Evolutionary conservation across 2,113 vertebrate species (phyloP).

Genomic region (Illadopsis cleaveri): DNA sequence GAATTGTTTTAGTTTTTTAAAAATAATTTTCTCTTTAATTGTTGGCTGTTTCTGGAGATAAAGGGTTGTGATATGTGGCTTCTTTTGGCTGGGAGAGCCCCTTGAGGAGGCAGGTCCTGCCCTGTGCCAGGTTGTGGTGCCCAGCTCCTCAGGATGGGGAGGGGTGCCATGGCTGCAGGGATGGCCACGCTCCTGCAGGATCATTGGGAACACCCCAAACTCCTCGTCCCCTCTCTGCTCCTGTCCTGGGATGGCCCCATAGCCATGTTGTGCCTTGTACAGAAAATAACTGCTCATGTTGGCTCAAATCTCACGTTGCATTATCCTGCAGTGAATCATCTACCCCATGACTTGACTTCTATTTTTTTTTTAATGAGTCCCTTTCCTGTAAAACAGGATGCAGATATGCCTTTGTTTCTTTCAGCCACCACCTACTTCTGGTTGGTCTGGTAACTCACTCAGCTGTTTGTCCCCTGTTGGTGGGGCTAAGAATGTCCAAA

Average conservation of each 20-base stretch:
- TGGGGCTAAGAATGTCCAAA: neutral
- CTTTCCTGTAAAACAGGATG: slow-evolving; percentile 28
- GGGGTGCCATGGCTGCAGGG: fast-evolving
- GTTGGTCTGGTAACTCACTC: neutral
- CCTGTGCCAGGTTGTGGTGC: fast-evolving
- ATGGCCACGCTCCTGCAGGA: fast-evolving
- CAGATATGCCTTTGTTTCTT: slow-evolving; percentile 1
- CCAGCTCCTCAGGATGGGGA: fast-evolving
- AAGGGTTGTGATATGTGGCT: fast-evolving
- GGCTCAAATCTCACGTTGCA: neutral
- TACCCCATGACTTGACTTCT: neutral
- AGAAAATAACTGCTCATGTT: neutral
- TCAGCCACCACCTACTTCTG: slow-evolving; percentile 1
- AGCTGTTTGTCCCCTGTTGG: neutral
- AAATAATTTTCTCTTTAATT: fast-evolving
- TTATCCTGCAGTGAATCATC: neutral
- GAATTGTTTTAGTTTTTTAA: neutral
- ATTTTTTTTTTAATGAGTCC: neutral
- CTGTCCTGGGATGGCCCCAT: no score
- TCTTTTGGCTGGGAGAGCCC: no score
- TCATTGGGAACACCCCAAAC: fast-evolving
- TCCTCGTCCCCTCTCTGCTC: fast-evolving
- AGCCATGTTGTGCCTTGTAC: neutral
- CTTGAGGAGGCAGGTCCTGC: fast-evolving
- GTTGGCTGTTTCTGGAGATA: fast-evolving